phyloP scores from a whole-genome alignment of 1,140 invertebrate species.

The Semibalanus balanoides region DNA sequence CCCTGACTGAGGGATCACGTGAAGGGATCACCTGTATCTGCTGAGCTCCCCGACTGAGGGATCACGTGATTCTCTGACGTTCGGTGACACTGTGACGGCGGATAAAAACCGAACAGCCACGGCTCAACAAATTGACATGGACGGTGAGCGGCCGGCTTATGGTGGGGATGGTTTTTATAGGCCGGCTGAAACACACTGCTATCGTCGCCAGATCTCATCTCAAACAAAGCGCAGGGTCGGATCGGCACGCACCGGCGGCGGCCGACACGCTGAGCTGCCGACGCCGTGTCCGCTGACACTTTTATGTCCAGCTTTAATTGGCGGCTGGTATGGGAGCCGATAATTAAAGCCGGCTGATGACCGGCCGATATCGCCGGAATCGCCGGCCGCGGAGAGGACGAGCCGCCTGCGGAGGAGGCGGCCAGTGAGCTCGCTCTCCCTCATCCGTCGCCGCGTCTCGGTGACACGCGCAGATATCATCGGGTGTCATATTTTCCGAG shows the following conservation, averaged over 20 bases:
- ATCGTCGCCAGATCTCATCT: neutral
- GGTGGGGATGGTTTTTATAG: neutral
- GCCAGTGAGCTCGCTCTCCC: too few species aligned
- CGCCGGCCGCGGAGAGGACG: too few species aligned
- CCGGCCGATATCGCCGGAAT: neutral
- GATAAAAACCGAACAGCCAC: neutral
- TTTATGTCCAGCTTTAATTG: neutral
- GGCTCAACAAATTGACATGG: neutral
- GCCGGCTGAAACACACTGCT: neutral
- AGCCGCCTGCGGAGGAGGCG: neutral
- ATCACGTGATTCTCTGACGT: too few species aligned
- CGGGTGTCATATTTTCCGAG: neutral
- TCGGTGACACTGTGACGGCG: neutral
- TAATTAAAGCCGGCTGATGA: neutral
- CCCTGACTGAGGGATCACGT: too few species aligned
- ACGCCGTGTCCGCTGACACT: neutral
- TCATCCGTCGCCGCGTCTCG: too few species aligned
- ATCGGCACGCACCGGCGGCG: neutral
- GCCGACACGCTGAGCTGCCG: too few species aligned
- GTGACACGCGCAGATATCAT: neutral
- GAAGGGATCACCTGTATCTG: too few species aligned
- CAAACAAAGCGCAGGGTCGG: neutral
- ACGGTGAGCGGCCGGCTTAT: neutral
- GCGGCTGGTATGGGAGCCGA: neutral
- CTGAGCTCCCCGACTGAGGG: too few species aligned